phyloP scores from a whole-genome alignment of 1,140 invertebrate species.

The Pectinophora gossypiella region DNA sequence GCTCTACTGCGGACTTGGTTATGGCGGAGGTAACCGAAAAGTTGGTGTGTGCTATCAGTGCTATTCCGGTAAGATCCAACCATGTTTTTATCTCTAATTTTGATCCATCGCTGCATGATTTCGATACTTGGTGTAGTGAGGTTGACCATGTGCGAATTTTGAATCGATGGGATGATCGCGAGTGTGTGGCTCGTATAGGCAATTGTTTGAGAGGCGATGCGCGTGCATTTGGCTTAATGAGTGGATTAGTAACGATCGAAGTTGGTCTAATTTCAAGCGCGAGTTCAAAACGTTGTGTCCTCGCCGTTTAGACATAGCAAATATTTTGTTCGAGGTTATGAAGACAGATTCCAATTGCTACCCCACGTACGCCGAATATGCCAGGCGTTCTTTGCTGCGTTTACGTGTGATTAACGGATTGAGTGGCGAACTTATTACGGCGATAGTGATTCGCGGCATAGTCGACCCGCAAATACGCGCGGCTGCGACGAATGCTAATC shows the following conservation, averaged over 20 bases:
- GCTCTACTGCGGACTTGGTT: too few relatives aligned
- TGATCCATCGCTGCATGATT: slow-evolving; percentile 1
- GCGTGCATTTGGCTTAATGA: slow-evolving; percentile 1
- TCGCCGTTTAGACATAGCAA: not conserved
- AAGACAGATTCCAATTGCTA: not conserved
- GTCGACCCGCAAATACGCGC: slow-evolving; percentile 2
- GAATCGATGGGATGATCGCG: not conserved
- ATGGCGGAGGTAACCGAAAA: not conserved
- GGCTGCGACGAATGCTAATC: slow-evolving; percentile 6
- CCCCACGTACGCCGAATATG: not conserved
- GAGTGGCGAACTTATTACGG: not conserved
- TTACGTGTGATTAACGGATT: not conserved
- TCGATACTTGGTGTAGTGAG: slow-evolving; percentile 1
- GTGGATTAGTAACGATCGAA: slow-evolving; percentile 2
- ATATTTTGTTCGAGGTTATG: slow-evolving; percentile 5
- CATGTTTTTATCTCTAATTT: slow-evolving; percentile 7
- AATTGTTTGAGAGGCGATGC: slow-evolving; percentile 5
- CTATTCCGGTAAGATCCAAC: not conserved
- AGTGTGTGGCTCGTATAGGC: not conserved
- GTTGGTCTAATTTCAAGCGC: not conserved
- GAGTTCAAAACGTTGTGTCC: slow-evolving; percentile 4
- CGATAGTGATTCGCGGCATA: slow-evolving; percentile 5
- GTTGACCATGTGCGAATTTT: not conserved
- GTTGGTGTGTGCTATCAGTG: not conserved
- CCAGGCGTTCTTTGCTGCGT: not conserved